Base-by-base conservation (phyloP, 1,140 invertebrate species). In the Megalonaias nervosa region DNA sequence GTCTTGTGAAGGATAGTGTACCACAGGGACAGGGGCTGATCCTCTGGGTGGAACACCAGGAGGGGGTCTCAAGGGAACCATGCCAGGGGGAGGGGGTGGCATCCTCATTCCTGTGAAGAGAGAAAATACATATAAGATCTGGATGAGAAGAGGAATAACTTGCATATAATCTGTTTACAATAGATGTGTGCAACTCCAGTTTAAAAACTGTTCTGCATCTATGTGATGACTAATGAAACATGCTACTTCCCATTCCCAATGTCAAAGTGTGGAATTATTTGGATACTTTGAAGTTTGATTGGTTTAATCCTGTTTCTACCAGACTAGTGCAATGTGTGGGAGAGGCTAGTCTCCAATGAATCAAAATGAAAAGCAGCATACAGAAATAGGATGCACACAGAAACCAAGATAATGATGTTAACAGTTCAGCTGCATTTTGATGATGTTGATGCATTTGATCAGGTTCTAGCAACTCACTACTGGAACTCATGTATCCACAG, bases 1-100 rank as follows among this genome's bases (percentile, higher is more conserved):
- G 93, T 99, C 97, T 88, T 98, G 97, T 86, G 96, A 97, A 3
- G 97, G 97, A 93, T 99, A 99, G 90, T 98, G 96, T 62, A 98
- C 94, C 48, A 84, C 80, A 56, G 85, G 85, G 71, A 81, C 84
- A 71, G 57, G 80, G 80, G 26, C 38, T 71, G 56, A 79, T 80
- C 67, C 86, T 84, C 91, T 90, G 57, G 91, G 77, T 59, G 92
- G 91, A 73, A 93, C 91, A 67, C 93, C 91, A 78, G 93, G 93
- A 74, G 91, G 89, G 67, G 88, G 87, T 74, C 88, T 91, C 75
- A 93, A 92, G 78, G 92, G 91, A 86, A 93, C 93, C 88, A 94
- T 93, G 75, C 88, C 88, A 48, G 93, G 93, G 76, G 88, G 89
- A 57, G 89, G 88, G 16, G 89, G 88, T n/a, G 86, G 87, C 65